Base-by-base conservation (phyloP, 2,888 invertebrate genomes). In the Acronicta leporina region DNA sequence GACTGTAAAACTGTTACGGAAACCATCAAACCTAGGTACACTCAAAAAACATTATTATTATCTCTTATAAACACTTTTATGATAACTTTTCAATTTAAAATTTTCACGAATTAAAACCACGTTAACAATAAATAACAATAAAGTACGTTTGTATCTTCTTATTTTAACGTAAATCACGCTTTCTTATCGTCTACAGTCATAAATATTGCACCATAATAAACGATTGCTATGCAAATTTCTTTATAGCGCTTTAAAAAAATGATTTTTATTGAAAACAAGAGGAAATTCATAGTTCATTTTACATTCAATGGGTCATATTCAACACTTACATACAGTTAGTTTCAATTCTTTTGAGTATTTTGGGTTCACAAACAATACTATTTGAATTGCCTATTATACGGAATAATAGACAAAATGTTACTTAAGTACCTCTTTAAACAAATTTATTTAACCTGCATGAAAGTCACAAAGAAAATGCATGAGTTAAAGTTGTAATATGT, bases 161-260 rank as follows among this genome's bases (percentile, higher is more conserved):
- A 77, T 66, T 80, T 73, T 54, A 63, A 74, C 77, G 72, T 86
- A 84, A 86, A 86, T 84, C 85, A 84, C 68, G 68, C 73, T 78
- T 77, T 81, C 80, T 81, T 84, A 85, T 84, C 83, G 80, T 50
- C 68, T 66, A 68, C 58, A 59, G 64, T 71, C 77, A 80, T 84
- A 84, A 82, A 83, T 81, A 79, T 77, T 68, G 72, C 72, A 73
- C 68, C 75, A 76, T 80, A 52, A 83, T 76, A 80, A 77, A 79
- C 70, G 71, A 77, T 77, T 77, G 77, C 79, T 82, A 86, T 84
- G 84, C 84, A 79, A 82, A 86, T 86, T 77, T 73, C 55, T 84
- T 81, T 83, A 82, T 75, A 56, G 77, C 71, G 77, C 75, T 76
- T 79, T 82, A 78, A 84, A 84, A 20, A 78, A 74, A 72, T 73